phyloP scores from a whole-genome alignment of 2,113 vertebrate species.

The Athene noctua region DNA sequence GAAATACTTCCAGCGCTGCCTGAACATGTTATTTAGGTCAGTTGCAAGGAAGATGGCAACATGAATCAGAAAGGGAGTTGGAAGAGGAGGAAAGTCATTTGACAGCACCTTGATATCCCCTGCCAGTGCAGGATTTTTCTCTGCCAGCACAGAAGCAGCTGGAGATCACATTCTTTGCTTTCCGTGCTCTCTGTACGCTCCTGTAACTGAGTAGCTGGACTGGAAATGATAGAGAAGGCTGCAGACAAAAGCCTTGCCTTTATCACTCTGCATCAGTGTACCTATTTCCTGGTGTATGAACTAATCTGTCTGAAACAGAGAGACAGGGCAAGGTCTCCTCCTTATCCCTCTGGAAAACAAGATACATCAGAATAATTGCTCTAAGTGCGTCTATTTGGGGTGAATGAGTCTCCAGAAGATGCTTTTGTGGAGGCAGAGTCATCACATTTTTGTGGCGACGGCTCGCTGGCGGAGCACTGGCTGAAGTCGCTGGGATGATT shows the following conservation, averaged over 20 bases:
- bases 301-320: not conserved
- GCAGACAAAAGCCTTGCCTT: not conserved
- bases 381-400: not conserved
- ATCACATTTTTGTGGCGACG: not conserved
- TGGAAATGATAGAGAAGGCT: not conserved
- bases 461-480: rapidly evolving
- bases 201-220: not conserved
- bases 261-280: not conserved
- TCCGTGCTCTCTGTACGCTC: not conserved
- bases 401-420: not conserved
- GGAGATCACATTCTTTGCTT: not conserved
- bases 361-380: not conserved
- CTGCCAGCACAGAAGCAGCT: not conserved
- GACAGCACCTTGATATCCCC: not conserved
- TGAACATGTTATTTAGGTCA: slow-evolving; percentile 54
- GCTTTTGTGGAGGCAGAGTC: not conserved
- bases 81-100: not conserved
- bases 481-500: rapidly evolving
- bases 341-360: not conserved
- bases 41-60: not conserved
- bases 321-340: not conserved
- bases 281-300: not conserved
- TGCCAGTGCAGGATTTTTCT: not conserved
- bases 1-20: slow-evolving; percentile 32
- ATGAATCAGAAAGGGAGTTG: slow-evolving; percentile 8